These are phyloP conservation scores for Leuctra nigra DNA, from an alignment of 2,888 invertebrate species.

Conservation along the genomic window DNA sequence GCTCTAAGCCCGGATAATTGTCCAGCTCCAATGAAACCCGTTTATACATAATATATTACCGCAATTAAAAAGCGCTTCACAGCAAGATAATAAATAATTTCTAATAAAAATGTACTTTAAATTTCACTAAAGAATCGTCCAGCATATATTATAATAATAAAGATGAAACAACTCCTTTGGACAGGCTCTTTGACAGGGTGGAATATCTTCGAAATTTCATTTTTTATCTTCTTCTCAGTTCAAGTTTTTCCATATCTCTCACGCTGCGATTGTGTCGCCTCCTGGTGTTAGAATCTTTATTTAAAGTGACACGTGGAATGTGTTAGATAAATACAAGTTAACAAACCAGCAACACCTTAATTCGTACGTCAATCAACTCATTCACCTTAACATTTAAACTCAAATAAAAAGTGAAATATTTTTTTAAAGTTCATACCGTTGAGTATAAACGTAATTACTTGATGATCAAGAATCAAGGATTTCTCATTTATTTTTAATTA, in stretches of 20 bases:
- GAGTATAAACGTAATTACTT: too few species aligned
- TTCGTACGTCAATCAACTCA: too few species aligned
- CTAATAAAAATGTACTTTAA: neutral
- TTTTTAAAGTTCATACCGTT: too few species aligned
- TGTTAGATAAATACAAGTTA: slow-evolving; percentile 6
- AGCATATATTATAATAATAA: neutral
- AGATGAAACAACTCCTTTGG: neutral
- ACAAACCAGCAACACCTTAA: too few species aligned
- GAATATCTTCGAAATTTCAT: neutral
- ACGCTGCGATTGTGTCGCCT: slow-evolving; percentile 25
- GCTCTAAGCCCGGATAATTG: too few species aligned
- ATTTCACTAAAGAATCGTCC: too few species aligned
- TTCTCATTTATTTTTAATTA: too few species aligned
- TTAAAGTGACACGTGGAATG: slow-evolving; percentile 27
- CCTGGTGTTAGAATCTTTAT: slow-evolving; percentile 27
- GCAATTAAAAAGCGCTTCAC: neutral
- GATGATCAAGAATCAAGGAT: too few species aligned
- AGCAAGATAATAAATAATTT: neutral
- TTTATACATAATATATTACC: neutral
- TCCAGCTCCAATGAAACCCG: neutral
- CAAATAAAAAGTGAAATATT: too few species aligned
- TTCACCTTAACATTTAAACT: too few species aligned
- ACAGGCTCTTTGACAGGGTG: neutral
- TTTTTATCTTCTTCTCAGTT: neutral
- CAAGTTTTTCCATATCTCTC: neutral